These are phyloP conservation scores for Actinemys pallida DNA, from an alignment of 2,113 vertebrate species.

Conservation along the genomic window DNA sequence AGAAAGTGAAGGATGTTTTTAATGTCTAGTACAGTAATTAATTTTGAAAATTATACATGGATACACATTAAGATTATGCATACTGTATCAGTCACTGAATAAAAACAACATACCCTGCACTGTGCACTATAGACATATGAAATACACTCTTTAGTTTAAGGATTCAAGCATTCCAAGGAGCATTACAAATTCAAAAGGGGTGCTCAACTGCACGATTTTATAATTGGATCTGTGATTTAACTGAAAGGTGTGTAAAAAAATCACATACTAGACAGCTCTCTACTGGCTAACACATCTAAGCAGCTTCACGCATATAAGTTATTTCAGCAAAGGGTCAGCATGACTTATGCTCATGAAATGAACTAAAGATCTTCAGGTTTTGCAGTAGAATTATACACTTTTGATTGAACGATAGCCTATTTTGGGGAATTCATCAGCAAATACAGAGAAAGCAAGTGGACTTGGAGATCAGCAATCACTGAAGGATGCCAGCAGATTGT, in stretches of 20 bases:
- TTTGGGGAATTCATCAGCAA: background rate
- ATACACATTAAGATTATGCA: fast-evolving
- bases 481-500: background rate
- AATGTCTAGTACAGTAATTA: background rate
- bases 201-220: background rate
- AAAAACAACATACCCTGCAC: fast-evolving
- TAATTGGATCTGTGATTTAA: background rate
- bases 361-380: background rate
- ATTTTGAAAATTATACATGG: background rate
- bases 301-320: background rate
- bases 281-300: background rate
- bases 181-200: background rate
- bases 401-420: background rate
- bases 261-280: background rate
- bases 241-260: background rate
- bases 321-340: background rate
- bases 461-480: background rate
- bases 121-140: background rate
- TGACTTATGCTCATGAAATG: fast-evolving
- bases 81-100: fast-evolving
- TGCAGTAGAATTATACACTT: background rate
- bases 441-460: background rate
- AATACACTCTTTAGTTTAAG: background rate
- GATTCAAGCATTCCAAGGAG: background rate
- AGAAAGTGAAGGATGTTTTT: background rate